Evolutionary conservation across 1,140 invertebrate species (phyloP).

Genomic region (Gonatopus flavifemur): DNA sequence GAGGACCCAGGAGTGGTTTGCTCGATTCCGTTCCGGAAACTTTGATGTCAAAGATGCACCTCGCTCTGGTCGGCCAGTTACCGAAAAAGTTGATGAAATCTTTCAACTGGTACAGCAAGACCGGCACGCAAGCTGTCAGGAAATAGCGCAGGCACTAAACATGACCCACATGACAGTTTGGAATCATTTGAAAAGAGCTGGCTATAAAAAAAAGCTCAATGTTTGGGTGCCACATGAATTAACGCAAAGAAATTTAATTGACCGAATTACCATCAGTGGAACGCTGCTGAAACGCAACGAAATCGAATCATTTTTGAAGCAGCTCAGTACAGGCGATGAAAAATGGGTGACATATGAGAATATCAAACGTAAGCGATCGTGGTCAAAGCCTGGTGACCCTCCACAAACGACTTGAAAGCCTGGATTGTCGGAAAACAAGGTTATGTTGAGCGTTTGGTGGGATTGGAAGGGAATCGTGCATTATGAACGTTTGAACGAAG

Average conservation of each 20-base stretch:
- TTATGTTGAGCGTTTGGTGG: too few species aligned
- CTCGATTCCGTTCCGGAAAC: constrained; percentile 2
- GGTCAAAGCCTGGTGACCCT: neutral
- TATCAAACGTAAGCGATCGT: neutral
- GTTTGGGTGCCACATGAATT: constrained; percentile 10
- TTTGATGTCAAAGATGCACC: constrained; percentile 9
- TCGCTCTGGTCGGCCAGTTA: neutral
- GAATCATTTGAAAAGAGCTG: constrained; percentile 23
- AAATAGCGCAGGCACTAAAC: neutral
- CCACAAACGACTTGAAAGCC: constrained; percentile 18
- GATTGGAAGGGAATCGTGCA: constrained; percentile 12
- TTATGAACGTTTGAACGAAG: constrained; percentile 14
- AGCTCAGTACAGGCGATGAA: neutral
- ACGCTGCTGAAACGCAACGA: neutral
- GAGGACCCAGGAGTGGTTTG: constrained; percentile 5
- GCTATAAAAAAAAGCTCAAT: constrained; percentile 12
- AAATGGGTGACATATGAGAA: neutral
- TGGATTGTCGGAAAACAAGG: constrained; percentile 16
- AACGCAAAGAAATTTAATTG: constrained; percentile 2
- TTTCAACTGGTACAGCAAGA: neutral
- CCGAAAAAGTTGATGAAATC: neutral
- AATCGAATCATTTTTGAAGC: neutral
- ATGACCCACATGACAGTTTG: constrained; percentile 20
- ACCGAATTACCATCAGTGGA: neutral
- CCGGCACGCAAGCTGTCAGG: neutral